A percentile compares a stretch with the other conserved stretches of the same genome.
phyloP scores from a whole-genome alignment of 1,140 invertebrate species.

The Trialeurodes vaporariorum region DNA sequence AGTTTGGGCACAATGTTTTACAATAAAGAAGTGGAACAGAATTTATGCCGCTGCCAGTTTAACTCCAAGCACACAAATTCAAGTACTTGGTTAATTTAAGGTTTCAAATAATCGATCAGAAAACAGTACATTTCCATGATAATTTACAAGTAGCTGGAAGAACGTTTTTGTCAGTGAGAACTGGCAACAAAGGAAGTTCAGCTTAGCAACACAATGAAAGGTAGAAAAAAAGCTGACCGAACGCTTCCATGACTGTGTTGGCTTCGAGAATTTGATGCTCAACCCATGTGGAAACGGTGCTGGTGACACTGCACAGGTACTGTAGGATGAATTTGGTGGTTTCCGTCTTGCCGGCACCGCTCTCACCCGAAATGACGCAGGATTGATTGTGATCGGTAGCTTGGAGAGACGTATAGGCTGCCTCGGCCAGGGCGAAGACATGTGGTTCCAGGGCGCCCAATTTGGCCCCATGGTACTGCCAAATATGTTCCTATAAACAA shows the following conservation, averaged over 20 bases:
- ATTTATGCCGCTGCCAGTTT: too few relatives aligned
- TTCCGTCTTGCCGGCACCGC: constrained; percentile 95
- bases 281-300: constrained; percentile 82
- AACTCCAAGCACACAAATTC: too few relatives aligned
- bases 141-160: too few relatives aligned
- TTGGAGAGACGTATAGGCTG: constrained; percentile 63
- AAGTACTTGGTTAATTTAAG: too few relatives aligned
- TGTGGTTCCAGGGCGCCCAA: constrained; percentile 72
- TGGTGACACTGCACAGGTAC: constrained; percentile 85
- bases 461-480: constrained; percentile 67
- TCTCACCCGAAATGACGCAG: constrained; percentile 95
- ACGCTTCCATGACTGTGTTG: constrained; percentile 84
- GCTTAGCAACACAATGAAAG: background rate
- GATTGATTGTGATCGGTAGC: constrained; percentile 60
- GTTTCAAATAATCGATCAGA: too few relatives aligned
- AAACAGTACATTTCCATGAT: too few relatives aligned
- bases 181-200: background rate
- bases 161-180: too few relatives aligned
- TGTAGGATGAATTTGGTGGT: constrained; percentile 91
- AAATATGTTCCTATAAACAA: constrained; percentile 64
- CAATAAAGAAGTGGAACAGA: too few relatives aligned
- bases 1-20: too few relatives aligned
- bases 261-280: constrained; percentile 90
- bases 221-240: constrained; percentile 46
- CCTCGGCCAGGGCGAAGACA: constrained; percentile 80